Percentiles rank a stretch among this genome's conserved stretches.
These are phyloP conservation scores for Squalus acanthias DNA, from an alignment of 2,797 vertebrate genomes.

Conservation along the genomic window DNA sequence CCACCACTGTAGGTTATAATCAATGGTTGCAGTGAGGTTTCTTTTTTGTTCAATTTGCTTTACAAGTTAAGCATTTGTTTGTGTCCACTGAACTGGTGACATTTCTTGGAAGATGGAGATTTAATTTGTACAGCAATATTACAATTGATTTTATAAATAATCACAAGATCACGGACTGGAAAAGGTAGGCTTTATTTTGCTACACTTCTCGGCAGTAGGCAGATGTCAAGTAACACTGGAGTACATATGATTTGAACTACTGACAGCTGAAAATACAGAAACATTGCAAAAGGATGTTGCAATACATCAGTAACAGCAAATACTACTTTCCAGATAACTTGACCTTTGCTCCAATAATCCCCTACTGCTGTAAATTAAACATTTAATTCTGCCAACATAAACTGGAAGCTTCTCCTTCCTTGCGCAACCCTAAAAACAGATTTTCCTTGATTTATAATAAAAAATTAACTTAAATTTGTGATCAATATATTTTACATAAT, in stretches of 20 bases:
- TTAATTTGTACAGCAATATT: neutral
- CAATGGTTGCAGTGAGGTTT: neutral
- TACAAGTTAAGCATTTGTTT: neutral
- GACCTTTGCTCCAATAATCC: neutral
- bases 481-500: conserved; percentile 47
- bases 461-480: conserved; percentile 45
- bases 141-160: neutral
- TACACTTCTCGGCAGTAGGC: conserved; percentile 52
- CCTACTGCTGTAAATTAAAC: neutral
- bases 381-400: conserved; percentile 21
- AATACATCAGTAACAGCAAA: conserved; percentile 51
- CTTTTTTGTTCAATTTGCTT: neutral
- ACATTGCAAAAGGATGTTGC: conserved; percentile 52
- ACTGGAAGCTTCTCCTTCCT: neutral
- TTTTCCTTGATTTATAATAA: conserved; percentile 29
- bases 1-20: neutral
- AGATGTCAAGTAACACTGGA: conserved; percentile 55
- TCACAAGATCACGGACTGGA: neutral
- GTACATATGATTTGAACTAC: conserved; percentile 53
- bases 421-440: conserved; percentile 14
- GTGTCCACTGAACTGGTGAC: neutral
- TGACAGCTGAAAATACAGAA: conserved; percentile 53
- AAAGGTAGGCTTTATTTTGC: conserved; percentile 28
- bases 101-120: neutral
- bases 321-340: conserved; percentile 17